A percentile compares a stretch with the other conserved stretches of the same genome.
These are phyloP conservation scores for Archaeoteleia sp. DNA, from an alignment of 2,888 invertebrate species.

Conservation along the genomic window DNA sequence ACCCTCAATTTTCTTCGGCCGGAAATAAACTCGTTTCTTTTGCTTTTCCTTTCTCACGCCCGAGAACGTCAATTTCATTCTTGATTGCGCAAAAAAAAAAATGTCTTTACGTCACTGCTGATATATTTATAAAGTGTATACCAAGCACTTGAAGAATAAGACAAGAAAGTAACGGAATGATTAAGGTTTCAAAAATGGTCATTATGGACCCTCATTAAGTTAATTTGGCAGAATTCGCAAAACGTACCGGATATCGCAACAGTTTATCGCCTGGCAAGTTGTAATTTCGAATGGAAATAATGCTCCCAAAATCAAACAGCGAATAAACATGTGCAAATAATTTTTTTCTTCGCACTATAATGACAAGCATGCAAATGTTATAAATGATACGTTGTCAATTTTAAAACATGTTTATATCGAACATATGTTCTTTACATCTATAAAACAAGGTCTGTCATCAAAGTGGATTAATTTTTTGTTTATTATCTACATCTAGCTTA, in stretches of 20 bases:
- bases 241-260: slow-evolving; percentile 13
- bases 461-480: background rate
- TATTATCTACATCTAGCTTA: too few species aligned
- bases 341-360: too few species aligned
- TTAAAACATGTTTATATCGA: too few species aligned
- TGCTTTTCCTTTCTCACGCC: slow-evolving; percentile 62
- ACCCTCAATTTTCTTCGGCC: slow-evolving; percentile 11
- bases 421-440: background rate
- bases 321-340: too few species aligned
- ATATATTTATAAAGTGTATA: slow-evolving; percentile 11
- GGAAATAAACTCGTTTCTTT: slow-evolving; percentile 41
- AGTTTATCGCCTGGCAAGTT: background rate
- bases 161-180: slow-evolving; percentile 13
- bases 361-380: too few species aligned
- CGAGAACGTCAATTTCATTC: slow-evolving; percentile 39
- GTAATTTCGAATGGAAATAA: background rate
- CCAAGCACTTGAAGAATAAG: background rate
- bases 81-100: slow-evolving; percentile 2
- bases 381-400: too few species aligned
- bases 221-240: slow-evolving; percentile 17
- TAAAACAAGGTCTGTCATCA: slow-evolving; percentile 8
- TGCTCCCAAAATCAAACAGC: background rate
- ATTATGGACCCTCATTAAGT: slow-evolving; percentile 19
- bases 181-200: slow-evolving; percentile 11
- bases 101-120: slow-evolving; percentile 16